Evolutionary conservation across 2,888 invertebrate species (phyloP), one percentile per base, ranked within the genome.

Genomic region (Siphonodentalium dalli): DNA sequence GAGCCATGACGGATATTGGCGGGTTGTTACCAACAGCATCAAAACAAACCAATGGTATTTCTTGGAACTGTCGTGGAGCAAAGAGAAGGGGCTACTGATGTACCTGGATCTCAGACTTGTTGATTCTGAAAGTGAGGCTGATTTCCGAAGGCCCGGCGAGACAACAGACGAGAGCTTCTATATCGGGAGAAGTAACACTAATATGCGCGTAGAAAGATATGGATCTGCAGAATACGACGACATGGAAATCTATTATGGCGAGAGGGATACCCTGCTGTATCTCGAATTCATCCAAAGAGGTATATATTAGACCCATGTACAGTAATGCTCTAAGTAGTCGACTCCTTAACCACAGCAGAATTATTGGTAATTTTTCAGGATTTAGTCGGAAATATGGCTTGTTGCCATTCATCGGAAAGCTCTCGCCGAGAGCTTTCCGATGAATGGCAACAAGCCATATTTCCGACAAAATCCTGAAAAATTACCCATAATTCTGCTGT

Each of bases 21-120:
- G 48, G 15, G 57, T 63, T 18, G 59, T 58, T 31, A 47, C 48
- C 34, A 54, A 62, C 24, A 65, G 61, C 11, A 44, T 72, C 9
- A 28, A 64, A 33, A 46, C 59, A 2, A 70, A 66, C 13, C 48
- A 28, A 20, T 80, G 79, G 79, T 74, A 77, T 56, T 80, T 73
- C 58, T 47, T 79, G 15, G 80, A 80, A 61, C 44, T 77, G 24
- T 71, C 77, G 4, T 80, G 78, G 76, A 49, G 51, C 23, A 47
- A 29, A 7, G 50, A 59, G 18, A 53, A 49, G 15, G 70, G 79
- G 4, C 50, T 77, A 7, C 43, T 58, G 9, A 54, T 80, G 54
- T 79, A 65, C 50, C 51, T 74, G 2, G 63, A 80, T 58, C 68
- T 67, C 18, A 54, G 63, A 18, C 40, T 65, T 24, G 69, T 65